Base-by-base conservation (phyloP, 2,113 vertebrate genomes). In the Choloepus hoffmanni region DNA sequence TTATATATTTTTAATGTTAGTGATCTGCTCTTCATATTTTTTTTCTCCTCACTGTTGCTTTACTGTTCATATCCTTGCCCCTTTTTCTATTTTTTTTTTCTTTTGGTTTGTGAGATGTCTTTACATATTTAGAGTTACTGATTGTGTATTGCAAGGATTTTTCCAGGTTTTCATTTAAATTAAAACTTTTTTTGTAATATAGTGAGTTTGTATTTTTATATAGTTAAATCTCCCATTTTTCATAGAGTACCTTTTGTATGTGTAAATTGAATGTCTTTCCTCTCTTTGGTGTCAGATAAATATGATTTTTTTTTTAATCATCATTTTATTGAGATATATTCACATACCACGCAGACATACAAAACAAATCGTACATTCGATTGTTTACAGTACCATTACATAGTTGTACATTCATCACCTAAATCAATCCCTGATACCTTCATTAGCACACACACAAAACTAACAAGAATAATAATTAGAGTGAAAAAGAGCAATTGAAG, bases 61-160 rank as follows among this genome's bases (percentile, higher is more conserved):
- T 90, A 33, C 13, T 94, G 14, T 82, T 91, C 18, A 2, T 82
- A 65, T 67, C 23, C 50, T 94, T 93, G 50, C 72, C 24, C 90
- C 4, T 50, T 92, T 81, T 89, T 90, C 43, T 92, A 13, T 79
- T 82, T 91, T 95, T 84, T 14, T 92, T 45, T 45, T 4, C 8
- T 53, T 53, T 53, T 95, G 28, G 76, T 76, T 97, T 82, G 33
- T 73, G 23, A 65, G 36, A 33, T 86, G 3, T 73, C 43, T 92
- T 60, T 83, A 53, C 72, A 36, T 94, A 82, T 58, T 85, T 85
- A 55, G 33, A 70, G 16, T 85, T 89, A 68, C 43, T 89, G 40
- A 65, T 91, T 68, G 90, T 82, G 23, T 88, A 58, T 85, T 73
- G 11, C 10, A 78, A 89, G 36, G 28, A 82, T 85, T 90, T 94